phyloP scores from a whole-genome alignment of 2,113 vertebrate species.

The Centropus unirufus region DNA sequence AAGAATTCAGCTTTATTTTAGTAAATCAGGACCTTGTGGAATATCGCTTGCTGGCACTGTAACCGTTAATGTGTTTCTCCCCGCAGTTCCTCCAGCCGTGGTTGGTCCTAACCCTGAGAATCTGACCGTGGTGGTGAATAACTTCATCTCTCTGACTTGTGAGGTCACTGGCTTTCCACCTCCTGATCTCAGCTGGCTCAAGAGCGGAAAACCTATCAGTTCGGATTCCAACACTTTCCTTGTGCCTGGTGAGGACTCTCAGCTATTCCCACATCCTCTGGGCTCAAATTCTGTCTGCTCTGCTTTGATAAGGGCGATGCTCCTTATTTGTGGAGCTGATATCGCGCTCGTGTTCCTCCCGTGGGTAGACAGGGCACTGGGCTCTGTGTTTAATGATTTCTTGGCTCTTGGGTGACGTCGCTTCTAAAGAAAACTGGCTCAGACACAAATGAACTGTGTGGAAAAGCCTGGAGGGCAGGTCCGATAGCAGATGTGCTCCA shows the following conservation, averaged over 20 bases:
- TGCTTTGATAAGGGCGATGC: background rate
- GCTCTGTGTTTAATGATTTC: background rate
- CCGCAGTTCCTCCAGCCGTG: constrained; percentile 87
- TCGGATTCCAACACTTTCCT: constrained; percentile 83
- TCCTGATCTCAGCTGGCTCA: constrained; percentile 92
- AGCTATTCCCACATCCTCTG: background rate
- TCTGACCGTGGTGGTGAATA: constrained; percentile 90
- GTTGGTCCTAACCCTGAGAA: constrained; percentile 86
- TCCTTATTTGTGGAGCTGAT: background rate
- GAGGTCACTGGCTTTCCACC: constrained; percentile 92
- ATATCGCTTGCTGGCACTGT: background rate
- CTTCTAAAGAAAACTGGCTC: background rate
- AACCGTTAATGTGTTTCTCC: constrained; percentile 13
- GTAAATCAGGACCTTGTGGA: background rate
- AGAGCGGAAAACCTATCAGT: constrained; percentile 82
- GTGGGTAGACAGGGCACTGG: background rate
- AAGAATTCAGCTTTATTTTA: background rate
- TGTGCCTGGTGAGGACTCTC: constrained; percentile 85
- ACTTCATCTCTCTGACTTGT: constrained; percentile 91
- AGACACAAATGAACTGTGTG: background rate
- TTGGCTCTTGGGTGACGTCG: background rate
- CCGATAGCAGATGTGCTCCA: background rate
- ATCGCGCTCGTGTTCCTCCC: background rate
- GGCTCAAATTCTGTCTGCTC: background rate
- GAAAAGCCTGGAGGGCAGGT: background rate